Evolutionary conservation across 2,113 vertebrate genomes (phyloP), one percentile per base, ranked within the genome.

Genomic region (Rhombomys opimus): DNA sequence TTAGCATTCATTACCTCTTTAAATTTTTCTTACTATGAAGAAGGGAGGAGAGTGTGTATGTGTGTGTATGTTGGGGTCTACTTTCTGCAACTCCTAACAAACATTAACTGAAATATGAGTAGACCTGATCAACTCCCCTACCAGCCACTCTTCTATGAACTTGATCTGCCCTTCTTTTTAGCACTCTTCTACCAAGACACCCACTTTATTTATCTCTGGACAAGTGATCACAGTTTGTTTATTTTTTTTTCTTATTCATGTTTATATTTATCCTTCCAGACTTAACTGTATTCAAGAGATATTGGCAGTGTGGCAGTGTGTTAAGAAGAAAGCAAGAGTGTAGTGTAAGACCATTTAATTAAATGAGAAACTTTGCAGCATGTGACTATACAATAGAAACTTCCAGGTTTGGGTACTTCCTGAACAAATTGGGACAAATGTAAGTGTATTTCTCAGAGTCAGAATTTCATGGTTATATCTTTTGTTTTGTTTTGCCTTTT

Each of bases 241-340:
- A 61, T 30, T 59, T 90, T 93, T 90, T 92, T 88, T 87, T 73
- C 68, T 95, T 96, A 87, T 73, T 59, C 70, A 61, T 78, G 88
- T 93, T 96, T 94, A 70, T 95, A 90, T 95, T 65, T 94, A 91
- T 94, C 41, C 30, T 75, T 50, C 46, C 12, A 70, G 41, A 95
- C 38, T 84, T 89, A 90, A 93, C 57, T 90, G 70, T 93, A 57
- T 95, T 14, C 30, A 61, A 23, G 78, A 54, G 89, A 94, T 89
- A 80, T 57, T 76, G 46, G 38, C 87, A 35, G 35, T 25, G 9
- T 75, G 67, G 38, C 87, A 35, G 35, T 25, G 9, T 75, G 67
- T 91, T 95, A 85, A 87, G 10, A 76, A 41, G 5, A 72, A 46
- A 93, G 59, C 52, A 35, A 93, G 52, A 90, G 32, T 95, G 41